Percentiles rank a stretch among this genome's conserved stretches.
phyloP scores from a whole-genome alignment of 2,797 vertebrate genomes.

The Typhlichthys eigenmanni region DNA sequence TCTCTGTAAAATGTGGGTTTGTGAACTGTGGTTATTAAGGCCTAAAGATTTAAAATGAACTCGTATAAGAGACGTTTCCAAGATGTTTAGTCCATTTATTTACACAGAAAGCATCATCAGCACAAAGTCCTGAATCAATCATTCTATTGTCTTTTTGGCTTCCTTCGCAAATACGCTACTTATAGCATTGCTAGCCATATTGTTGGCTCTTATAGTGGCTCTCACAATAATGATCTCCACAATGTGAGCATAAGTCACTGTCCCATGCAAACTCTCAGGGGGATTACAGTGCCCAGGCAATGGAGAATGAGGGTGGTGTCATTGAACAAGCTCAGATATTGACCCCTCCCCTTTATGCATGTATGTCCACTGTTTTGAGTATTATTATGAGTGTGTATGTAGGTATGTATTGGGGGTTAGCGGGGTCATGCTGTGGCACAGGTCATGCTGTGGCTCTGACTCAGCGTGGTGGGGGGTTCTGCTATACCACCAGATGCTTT shows the following conservation, averaged over 20 bases:
- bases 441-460: slow-evolving; percentile 57
- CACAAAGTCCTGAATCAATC: slow-evolving; percentile 28
- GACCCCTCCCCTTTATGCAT: slow-evolving; percentile 60
- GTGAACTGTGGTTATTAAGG: too few species aligned
- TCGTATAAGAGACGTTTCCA: too few species aligned
- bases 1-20: too few species aligned
- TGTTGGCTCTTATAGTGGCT: slow-evolving; percentile 48
- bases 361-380: slow-evolving; percentile 6
- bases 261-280: slow-evolving; percentile 23
- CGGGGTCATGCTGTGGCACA: slow-evolving; percentile 7
- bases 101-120: slow-evolving; percentile 15
- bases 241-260: slow-evolving; percentile 33
- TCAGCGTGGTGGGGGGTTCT: slow-evolving; percentile 13
- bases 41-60: too few species aligned
- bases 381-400: slow-evolving; percentile 12
- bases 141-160: slow-evolving; percentile 23
- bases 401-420: slow-evolving; percentile 35
- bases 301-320: slow-evolving; percentile 59
- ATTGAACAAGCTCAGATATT: slow-evolving; percentile 54
- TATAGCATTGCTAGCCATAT: slow-evolving; percentile 30
- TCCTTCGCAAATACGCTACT: slow-evolving; percentile 25
- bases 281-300: slow-evolving; percentile 60
- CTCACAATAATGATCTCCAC: slow-evolving; percentile 48
- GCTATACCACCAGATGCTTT: slow-evolving; percentile 11
- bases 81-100: too few species aligned